phyloP scores from a whole-genome alignment of 2,113 vertebrate species.

The Eptesicus fuscus region DNA sequence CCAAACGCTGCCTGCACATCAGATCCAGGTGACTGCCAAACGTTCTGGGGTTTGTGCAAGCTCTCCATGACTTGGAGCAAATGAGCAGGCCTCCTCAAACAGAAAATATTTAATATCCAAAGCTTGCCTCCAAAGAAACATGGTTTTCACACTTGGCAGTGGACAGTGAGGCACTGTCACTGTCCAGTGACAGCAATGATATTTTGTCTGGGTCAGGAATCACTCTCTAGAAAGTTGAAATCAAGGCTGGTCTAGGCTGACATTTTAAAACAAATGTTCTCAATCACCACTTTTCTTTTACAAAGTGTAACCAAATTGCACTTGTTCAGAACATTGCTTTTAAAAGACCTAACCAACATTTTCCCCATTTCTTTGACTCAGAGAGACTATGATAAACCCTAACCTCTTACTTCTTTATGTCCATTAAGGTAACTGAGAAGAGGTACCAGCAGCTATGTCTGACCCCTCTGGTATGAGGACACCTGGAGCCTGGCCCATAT shows the following conservation, averaged over 20 bases:
- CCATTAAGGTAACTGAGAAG: background rate
- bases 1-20: background rate
- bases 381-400: background rate
- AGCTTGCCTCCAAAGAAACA: background rate
- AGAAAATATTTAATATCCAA: background rate
- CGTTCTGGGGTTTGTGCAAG: background rate
- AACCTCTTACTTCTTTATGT: background rate
- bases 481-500: no score
- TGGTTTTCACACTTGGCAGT: background rate
- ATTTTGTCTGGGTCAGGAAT: background rate
- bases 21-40: background rate
- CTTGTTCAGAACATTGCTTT: background rate
- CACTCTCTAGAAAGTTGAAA: background rate
- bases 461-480: accelerated
- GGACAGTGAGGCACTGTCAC: background rate
- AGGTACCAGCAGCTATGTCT: background rate
- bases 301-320: background rate
- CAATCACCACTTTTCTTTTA: background rate
- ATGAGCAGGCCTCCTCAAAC: background rate
- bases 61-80: background rate
- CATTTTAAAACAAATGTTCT: background rate
- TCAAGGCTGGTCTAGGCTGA: background rate
- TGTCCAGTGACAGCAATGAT: background rate
- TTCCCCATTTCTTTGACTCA: background rate
- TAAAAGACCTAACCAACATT: background rate